Percentiles rank a stretch among this genome's conserved stretches.
These are phyloP conservation scores for Chymomyza costata DNA, from an alignment of 1,140 invertebrate species.

Conservation along the genomic window DNA sequence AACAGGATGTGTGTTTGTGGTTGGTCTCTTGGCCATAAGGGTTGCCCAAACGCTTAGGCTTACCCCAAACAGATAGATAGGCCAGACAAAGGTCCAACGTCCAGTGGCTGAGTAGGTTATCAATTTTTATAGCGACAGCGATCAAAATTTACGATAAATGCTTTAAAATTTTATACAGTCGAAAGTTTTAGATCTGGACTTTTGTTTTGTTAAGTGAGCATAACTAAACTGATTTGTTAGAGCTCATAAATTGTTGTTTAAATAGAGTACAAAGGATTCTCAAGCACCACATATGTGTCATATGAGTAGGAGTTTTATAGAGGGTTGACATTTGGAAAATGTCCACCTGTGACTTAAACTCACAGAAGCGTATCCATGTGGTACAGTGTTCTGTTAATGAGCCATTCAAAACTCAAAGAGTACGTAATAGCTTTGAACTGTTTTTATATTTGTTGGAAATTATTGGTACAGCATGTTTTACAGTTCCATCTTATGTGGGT, in stretches of 20 bases:
- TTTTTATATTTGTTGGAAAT: slow-evolving; percentile 64
- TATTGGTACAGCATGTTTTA: slow-evolving; percentile 26
- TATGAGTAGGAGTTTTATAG: slow-evolving; percentile 23
- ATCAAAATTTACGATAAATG: slow-evolving; percentile 74
- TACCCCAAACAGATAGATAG: slow-evolving; percentile 26
- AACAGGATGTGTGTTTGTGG: slow-evolving; percentile 37
- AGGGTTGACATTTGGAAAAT: slow-evolving; percentile 44
- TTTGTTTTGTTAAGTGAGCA: slow-evolving; percentile 71
- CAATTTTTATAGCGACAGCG: slow-evolving; percentile 54
- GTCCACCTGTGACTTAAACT: slow-evolving; percentile 50
- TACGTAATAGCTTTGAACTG: no score
- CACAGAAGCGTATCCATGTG: slow-evolving; percentile 7
- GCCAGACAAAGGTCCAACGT: slow-evolving; percentile 1
- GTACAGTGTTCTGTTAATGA: slow-evolving; percentile 55
- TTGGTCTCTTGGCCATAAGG: slow-evolving; percentile 35
- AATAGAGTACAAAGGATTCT: slow-evolving; percentile 58
- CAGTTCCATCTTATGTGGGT: no score
- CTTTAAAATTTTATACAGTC: slow-evolving; percentile 65
- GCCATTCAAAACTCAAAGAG: no score
- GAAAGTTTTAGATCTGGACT: slow-evolving; percentile 35
- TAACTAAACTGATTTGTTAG: slow-evolving; percentile 68
- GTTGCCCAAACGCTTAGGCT: slow-evolving; percentile 42
- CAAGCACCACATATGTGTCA: slow-evolving; percentile 21
- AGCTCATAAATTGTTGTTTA: slow-evolving; percentile 60
- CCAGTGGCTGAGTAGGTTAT: slow-evolving; percentile 32